Evolutionary conservation across 2,113 vertebrate genomes (phyloP).

Genomic region (Zingel zingel): DNA sequence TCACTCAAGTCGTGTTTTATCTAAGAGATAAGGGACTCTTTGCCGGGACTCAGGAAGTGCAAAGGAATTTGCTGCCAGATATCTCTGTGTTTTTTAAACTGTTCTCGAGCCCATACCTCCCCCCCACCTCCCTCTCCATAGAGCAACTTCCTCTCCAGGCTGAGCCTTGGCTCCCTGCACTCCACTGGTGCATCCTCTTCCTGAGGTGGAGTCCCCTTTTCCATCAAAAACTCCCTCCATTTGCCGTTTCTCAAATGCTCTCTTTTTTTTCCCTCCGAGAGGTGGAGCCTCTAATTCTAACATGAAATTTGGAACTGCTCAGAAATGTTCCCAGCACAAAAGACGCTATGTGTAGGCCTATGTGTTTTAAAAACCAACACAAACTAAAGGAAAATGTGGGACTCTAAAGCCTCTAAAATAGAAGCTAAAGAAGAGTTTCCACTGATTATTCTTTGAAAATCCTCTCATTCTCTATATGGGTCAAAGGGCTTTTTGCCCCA

Average conservation of each 20-base stretch:
- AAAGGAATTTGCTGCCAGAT: slow-evolving; percentile 86
- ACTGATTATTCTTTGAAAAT: neutral
- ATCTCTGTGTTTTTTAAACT: slow-evolving; percentile 81
- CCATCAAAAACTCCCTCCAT: slow-evolving; percentile 76
- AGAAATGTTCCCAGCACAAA: slow-evolving; percentile 71
- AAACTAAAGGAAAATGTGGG: slow-evolving; percentile 15
- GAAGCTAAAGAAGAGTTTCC: neutral
- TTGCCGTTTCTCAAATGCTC: slow-evolving; percentile 64
- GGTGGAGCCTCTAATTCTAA: slow-evolving; percentile 74
- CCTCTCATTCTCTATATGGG: neutral
- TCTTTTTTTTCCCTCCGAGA: slow-evolving; percentile 19
- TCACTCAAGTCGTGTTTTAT: slow-evolving; percentile 80
- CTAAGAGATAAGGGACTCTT: slow-evolving; percentile 82
- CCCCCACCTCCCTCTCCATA: slow-evolving; percentile 48
- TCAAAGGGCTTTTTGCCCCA: neutral
- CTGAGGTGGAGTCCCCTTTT: slow-evolving; percentile 87
- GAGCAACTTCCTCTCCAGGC: slow-evolving; percentile 81
- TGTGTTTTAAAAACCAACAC: slow-evolving; percentile 29
- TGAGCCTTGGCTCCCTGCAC: slow-evolving; percentile 80
- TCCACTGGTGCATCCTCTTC: slow-evolving; percentile 88
- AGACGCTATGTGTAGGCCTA: slow-evolving; percentile 16
- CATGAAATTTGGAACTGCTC: slow-evolving; percentile 63
- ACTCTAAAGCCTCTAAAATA: neutral
- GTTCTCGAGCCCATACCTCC: slow-evolving; percentile 62
- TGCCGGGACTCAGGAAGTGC: slow-evolving; percentile 85